Conservation (phyloP, 2,113 vertebrate genomes). For the Xiphophorus couchianus region DNA sequence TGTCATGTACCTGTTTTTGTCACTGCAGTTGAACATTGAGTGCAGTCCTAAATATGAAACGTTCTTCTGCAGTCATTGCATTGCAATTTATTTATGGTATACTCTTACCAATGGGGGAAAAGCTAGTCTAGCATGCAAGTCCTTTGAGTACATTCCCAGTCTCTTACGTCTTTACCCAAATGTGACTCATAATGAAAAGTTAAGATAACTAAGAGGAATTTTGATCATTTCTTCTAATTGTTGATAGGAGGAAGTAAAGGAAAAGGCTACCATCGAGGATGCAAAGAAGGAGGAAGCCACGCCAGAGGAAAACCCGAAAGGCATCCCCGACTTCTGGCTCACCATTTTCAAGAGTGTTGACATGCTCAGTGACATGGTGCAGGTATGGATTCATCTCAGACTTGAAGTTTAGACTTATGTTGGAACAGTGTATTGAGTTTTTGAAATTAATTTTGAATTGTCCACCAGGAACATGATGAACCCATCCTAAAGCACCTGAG, state of each 20-base stretch:
- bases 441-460: not conserved
- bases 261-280: slow-evolving; percentile 87
- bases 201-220: not conserved
- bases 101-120: too few species aligned
- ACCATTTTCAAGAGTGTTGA: slow-evolving; percentile 97
- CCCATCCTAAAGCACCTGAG: slow-evolving; percentile 95
- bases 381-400: slow-evolving; percentile 77
- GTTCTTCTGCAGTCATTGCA: not conserved
- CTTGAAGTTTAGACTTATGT: not conserved
- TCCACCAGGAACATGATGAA: slow-evolving; percentile 91
- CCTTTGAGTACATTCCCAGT: not conserved
- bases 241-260: slow-evolving; percentile 88
- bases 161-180: not conserved
- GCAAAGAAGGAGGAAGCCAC: slow-evolving; percentile 83
- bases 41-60: not conserved
- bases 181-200: not conserved
- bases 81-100: too few species aligned
- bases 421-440: not conserved
- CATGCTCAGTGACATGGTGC: slow-evolving; percentile 95
- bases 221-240: slow-evolving; percentile 1
- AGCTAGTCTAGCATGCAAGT: too few species aligned
- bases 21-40: not conserved
- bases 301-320: slow-evolving; percentile 85
- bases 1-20: not conserved
- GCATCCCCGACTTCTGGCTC: slow-evolving; percentile 98